phyloP scores from a whole-genome alignment of 2,113 vertebrate species.

The Mesoclemmys tuberculata region DNA sequence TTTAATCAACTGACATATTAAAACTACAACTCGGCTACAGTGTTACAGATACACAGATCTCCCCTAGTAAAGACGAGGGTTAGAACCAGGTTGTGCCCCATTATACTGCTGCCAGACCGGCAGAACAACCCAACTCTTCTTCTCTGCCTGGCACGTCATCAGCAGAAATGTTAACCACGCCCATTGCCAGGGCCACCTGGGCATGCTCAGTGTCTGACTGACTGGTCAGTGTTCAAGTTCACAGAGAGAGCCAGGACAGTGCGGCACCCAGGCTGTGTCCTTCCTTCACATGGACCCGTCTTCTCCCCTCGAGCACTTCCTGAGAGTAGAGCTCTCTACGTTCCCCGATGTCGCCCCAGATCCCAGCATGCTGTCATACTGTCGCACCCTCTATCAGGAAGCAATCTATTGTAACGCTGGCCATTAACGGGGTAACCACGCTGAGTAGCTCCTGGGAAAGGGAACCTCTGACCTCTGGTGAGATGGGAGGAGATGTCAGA shows the following conservation, averaged over 20 bases:
- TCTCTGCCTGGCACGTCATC: background rate
- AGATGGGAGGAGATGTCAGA: background rate
- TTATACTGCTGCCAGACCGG: background rate
- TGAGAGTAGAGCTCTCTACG: background rate
- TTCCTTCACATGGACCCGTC: background rate
- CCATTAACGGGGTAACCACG: background rate
- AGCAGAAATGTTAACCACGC: background rate
- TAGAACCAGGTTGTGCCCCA: too few relatives aligned
- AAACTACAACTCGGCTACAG: background rate
- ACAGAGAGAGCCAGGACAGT: background rate
- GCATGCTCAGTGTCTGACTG: too few relatives aligned
- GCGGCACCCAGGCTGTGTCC: background rate
- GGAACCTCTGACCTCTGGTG: background rate
- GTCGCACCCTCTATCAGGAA: background rate
- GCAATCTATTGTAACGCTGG: too few relatives aligned
- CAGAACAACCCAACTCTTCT: background rate
- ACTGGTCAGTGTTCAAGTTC: too few relatives aligned
- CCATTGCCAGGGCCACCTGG: too few relatives aligned
- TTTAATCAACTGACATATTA: background rate
- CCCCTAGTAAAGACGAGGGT: too few relatives aligned
- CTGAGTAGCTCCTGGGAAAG: background rate
- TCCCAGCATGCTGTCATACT: background rate
- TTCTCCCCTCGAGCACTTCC: background rate
- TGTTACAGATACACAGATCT: too few relatives aligned
- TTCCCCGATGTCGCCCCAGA: background rate